Conservation (phyloP, 2,888 invertebrate genomes). For the Spisula subtruncata region DNA sequence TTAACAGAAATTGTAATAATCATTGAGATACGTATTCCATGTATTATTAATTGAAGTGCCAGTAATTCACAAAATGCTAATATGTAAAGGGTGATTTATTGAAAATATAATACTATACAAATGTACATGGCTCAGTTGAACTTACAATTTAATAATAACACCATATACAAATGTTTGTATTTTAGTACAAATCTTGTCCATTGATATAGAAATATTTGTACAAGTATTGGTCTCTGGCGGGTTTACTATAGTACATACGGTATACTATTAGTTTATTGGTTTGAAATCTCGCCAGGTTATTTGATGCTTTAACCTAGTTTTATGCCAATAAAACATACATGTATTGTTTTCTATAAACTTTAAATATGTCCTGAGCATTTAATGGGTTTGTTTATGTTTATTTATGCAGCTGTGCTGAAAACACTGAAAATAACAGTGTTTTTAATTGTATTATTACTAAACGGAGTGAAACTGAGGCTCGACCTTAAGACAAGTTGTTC, state of each 20-base stretch:
- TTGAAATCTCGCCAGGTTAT: conserved; percentile 37
- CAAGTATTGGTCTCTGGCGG: not conserved
- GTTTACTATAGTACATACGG: not conserved
- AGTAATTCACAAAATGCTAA: not conserved
- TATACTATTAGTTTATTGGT: conserved; percentile 1
- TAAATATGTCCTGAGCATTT: not conserved
- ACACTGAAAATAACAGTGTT: not conserved
- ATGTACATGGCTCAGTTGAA: too few species aligned
- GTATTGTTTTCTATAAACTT: not conserved
- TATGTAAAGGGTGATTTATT: not conserved
- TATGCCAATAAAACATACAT: not conserved
- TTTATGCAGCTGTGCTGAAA: not conserved
- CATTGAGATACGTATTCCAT: not conserved
- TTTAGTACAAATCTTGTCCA: not conserved
- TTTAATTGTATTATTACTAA: too few species aligned
- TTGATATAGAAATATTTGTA: not conserved
- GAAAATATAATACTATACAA: not conserved
- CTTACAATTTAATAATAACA: not conserved
- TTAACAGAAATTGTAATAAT: not conserved
- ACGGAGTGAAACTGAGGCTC: too few species aligned
- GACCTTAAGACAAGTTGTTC: too few species aligned
- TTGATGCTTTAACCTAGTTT: conserved; percentile 27
- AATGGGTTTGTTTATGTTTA: conserved; percentile 12
- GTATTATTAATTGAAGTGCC: not conserved
- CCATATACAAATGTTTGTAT: not conserved